Base-by-base conservation (phyloP, 2,113 vertebrate species). In the Cebus imitator region DNA sequence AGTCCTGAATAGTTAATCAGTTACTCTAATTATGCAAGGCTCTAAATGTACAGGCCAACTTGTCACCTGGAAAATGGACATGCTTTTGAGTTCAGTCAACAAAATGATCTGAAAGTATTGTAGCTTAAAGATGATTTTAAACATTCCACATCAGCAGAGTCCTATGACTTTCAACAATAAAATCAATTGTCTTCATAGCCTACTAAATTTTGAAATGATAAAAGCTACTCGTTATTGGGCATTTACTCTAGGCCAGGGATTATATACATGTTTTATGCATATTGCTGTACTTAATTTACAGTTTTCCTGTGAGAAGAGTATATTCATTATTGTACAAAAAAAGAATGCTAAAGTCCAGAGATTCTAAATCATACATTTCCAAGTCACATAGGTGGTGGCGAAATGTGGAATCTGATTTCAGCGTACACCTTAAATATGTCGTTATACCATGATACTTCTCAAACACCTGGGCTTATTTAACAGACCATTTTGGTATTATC, bases 1-100 rank as follows among this genome's bases (percentile, higher is more conserved):
- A 85, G n/a, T 57, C 32, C 50, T 95, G 81, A 96, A 92, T 52
- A 82, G 17, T 76, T 83, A 95, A 94, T 57, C 66, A 95, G 52
- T 92, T 90, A 72, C 72, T 90, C n/a, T 94, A 93, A 92, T 94
- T 94, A 90, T 45, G 40, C 40, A 90, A 82, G 37, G 20, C 8
- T 57, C 43, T 48, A 87, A 66, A 32, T 52, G 21, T 61, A 23
- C 16, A 87, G 64, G 17, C 0, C 25, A 88, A 90, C 23, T 81
- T 8, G 37, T 73, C 82, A 87, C 64, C 45, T 96, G 45, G 57
- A 92, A 95, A 97, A 84, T 18, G 16, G 18, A 43, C 45, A 75
- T 8, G 13, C 0, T 96, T 87, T 45, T 48, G 40, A 73, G 14
- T 85, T 85, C 25, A 87, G 35, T 70, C 45, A 95, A 81, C 57